phyloP scores from a whole-genome alignment of 2,888 invertebrate species.

The Trisateles emortualis region DNA sequence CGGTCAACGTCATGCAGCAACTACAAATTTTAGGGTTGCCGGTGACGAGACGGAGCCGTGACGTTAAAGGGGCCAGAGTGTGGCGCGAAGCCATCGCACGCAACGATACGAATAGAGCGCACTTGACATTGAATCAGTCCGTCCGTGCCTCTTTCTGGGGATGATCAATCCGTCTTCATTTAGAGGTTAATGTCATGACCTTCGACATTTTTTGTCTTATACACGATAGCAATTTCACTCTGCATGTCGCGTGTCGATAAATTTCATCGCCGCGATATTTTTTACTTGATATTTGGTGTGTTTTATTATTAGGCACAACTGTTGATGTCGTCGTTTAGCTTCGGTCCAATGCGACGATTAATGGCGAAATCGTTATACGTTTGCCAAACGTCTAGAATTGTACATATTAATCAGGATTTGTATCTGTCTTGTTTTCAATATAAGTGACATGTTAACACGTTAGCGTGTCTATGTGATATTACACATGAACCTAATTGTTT shows the following conservation, averaged over 20 bases:
- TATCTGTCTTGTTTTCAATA: slow-evolving; percentile 19
- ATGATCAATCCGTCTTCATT: slow-evolving; percentile 53
- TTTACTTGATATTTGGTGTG: slow-evolving; percentile 20
- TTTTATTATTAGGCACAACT: slow-evolving; percentile 15
- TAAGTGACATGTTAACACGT: slow-evolving; percentile 29
- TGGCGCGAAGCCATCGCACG: slow-evolving; percentile 35
- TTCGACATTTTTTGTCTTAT: slow-evolving; percentile 48
- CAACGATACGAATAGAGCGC: slow-evolving; percentile 60
- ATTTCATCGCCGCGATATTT: slow-evolving; percentile 13
- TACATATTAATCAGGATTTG: slow-evolving; percentile 21
- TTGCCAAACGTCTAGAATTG: slow-evolving; percentile 31
- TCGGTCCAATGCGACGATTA: slow-evolving; percentile 15
- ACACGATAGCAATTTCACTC: slow-evolving; percentile 37
- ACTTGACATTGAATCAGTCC: slow-evolving; percentile 64
- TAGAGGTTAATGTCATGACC: slow-evolving; percentile 63
- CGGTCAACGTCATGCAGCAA: slow-evolving; percentile 33
- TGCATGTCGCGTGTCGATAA: slow-evolving; percentile 29
- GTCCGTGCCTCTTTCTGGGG: slow-evolving; percentile 57
- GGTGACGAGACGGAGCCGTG: slow-evolving; percentile 46
- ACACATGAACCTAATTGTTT: slow-evolving; percentile 7
- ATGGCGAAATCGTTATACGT: slow-evolving; percentile 19
- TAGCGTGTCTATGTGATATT: slow-evolving; percentile 18
- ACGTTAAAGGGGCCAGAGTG: slow-evolving; percentile 44
- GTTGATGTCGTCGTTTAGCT: slow-evolving; percentile 6
- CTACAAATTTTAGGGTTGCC: slow-evolving; percentile 49